A percentile compares a stretch with the other conserved stretches of the same genome.
These are phyloP conservation scores for Otus sunia DNA, from an alignment of 2,113 vertebrate genomes.

Conservation along the genomic window DNA sequence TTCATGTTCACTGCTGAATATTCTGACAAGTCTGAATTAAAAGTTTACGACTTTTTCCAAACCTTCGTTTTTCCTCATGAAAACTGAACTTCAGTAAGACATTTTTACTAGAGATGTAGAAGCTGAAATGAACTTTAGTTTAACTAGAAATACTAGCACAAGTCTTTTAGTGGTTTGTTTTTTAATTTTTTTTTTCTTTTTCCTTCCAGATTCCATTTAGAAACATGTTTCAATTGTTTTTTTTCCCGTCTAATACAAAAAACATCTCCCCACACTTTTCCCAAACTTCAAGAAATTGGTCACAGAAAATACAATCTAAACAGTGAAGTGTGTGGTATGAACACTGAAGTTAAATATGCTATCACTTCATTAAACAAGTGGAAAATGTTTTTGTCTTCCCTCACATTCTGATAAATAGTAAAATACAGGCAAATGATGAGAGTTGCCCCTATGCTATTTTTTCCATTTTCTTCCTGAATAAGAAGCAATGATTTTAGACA, in stretches of 20 bases:
- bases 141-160: background rate
- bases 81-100: background rate
- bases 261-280: background rate
- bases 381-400: background rate
- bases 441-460: background rate
- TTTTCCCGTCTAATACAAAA: background rate
- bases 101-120: background rate
- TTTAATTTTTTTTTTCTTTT: background rate
- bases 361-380: background rate
- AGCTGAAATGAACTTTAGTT: background rate
- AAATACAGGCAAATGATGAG: background rate
- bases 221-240: background rate
- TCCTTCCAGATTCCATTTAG: background rate
- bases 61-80: background rate
- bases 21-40: background rate
- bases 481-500: background rate
- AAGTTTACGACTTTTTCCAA: background rate
- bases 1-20: background rate
- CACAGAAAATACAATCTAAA: background rate
- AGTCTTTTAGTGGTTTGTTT: background rate
- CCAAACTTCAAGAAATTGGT: background rate
- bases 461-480: background rate
- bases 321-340: background rate
- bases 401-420: background rate
- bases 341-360: background rate